Percentiles rank a stretch among this genome's conserved stretches.
Evolutionary conservation across 2,888 invertebrate genomes (phyloP).

Genomic region (Electrophaes corylata): DNA sequence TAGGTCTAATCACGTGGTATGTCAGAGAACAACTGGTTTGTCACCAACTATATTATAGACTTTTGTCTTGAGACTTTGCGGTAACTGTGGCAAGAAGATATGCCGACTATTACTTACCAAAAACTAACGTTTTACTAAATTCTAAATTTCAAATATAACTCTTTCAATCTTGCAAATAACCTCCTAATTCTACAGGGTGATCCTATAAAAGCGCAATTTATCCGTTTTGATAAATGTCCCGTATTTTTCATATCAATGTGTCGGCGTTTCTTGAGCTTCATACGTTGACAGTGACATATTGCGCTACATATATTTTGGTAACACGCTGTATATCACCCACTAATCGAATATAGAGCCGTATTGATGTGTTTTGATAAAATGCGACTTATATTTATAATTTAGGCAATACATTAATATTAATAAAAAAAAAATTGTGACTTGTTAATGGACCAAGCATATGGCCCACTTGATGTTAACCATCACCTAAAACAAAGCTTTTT

Average conservation of each 20-base stretch:
- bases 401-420: too few relatives aligned
- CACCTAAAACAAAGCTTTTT: too few relatives aligned
- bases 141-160: not conserved
- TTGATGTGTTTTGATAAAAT: constrained; percentile 34
- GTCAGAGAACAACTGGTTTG: too few relatives aligned
- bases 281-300: constrained; percentile 62
- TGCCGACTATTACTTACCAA: not conserved
- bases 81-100: too few relatives aligned
- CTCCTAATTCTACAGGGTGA: constrained; percentile 32
- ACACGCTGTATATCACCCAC: constrained; percentile 52
- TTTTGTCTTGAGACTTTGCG: too few relatives aligned
- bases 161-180: constrained; percentile 6
- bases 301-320: constrained; percentile 53
- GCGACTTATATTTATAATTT: not conserved
- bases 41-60: too few relatives aligned
- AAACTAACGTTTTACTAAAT: too few relatives aligned
- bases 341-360: constrained; percentile 66
- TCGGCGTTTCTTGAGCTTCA: constrained; percentile 49
- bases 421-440: too few relatives aligned
- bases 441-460: too few relatives aligned
- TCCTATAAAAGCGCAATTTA: constrained; percentile 41
- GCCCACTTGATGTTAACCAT: too few relatives aligned
- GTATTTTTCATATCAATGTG: constrained; percentile 62
- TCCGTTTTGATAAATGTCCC: constrained; percentile 53
- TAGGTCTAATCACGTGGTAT: too few relatives aligned